These are phyloP conservation scores for Etheostoma cragini DNA, from an alignment of 2,113 vertebrate species.

Conservation along the genomic window DNA sequence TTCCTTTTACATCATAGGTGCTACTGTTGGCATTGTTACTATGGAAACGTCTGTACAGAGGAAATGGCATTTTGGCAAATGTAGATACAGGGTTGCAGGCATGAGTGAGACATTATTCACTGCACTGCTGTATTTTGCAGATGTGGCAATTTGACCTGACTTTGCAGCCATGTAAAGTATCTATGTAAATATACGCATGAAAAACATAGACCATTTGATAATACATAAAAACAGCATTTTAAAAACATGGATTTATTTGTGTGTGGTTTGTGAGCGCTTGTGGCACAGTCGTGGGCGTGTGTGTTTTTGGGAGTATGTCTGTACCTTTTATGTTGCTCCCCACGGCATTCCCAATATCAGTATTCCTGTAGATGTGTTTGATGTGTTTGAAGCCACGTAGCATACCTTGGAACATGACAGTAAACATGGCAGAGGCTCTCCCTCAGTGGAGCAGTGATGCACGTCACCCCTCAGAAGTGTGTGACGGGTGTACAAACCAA, in stretches of 20 bases:
- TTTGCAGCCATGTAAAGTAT: constrained; percentile 1
- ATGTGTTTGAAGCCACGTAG: constrained; percentile 84
- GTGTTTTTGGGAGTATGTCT: constrained; percentile 67
- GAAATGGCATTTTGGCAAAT: constrained; percentile 54
- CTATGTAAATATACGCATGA: constrained; percentile 11
- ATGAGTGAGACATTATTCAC: constrained; percentile 18
- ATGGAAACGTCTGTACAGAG: constrained; percentile 67
- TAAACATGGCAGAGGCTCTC: constrained; percentile 83
- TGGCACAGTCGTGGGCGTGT: constrained; percentile 59
- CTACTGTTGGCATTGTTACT: constrained; percentile 69
- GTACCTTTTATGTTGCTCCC: constrained; percentile 65
- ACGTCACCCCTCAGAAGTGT: constrained; percentile 81
- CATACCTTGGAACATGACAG: constrained; percentile 85
- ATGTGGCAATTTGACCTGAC: constrained; percentile 17
- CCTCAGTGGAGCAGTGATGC: constrained; percentile 81
- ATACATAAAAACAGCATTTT: constrained; percentile 8
- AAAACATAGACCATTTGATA: constrained; percentile 24
- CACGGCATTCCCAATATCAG: constrained; percentile 82
- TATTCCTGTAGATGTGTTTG: constrained; percentile 83
- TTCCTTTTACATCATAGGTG: constrained; percentile 46
- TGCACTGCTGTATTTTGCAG: constrained; percentile 1
- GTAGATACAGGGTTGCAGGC: constrained; percentile 31
- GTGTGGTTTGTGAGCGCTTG: constrained; percentile 39
- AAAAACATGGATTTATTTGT: constrained; percentile 39
- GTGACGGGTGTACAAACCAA: constrained; percentile 82